Base-by-base conservation (phyloP, 2,888 invertebrate species). In the Hylaea fasciaria region DNA sequence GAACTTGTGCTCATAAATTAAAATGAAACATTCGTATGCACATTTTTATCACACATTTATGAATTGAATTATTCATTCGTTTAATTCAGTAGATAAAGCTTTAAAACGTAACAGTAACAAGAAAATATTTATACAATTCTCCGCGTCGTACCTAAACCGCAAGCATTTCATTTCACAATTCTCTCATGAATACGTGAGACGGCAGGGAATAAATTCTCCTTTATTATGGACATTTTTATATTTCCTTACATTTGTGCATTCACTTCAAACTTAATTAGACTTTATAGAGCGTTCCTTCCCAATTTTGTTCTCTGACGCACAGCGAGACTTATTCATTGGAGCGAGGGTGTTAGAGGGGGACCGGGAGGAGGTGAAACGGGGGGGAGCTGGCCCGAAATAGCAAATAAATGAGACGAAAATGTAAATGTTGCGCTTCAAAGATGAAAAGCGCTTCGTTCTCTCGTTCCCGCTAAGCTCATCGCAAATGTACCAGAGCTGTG, bases 351-450 rank as follows among this genome's bases (percentile, higher is more conserved):
- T 66, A 68, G 81, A 75, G 80, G 81, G 80, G 81, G 78, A 69
- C 66, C 74, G 71, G 70, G 68, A 51, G 68, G 65, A 57, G 62
- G 62, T 74, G 70, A 77, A 74, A 78, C 74, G 80, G 74, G 78
- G 74, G 78, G 78, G 78, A 72, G 79, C 76, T 83, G 81, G 86
- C 89, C 86, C 90, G 89, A 92, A 92, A 92, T 92, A 92, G 92
- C 92, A 91, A 91, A 91, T 92, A 92, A 92, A 92, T 92, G 92
- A 92, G 92, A 91, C 92, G 92, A 92, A 92, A 92, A 92, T 92
- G 92, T 92, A 92, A 92, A 92, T 92, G 92, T 91, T 87, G 89
- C 90, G 92, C 89, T 91, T 89, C 88, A 85, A 86, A 92, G 90
- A 92, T 91, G 92, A 92, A 92, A 91, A 91, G 91, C 91, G 82